phyloP scores from a whole-genome alignment of 1,140 invertebrate genomes.

The Cryptotermes secundus region DNA sequence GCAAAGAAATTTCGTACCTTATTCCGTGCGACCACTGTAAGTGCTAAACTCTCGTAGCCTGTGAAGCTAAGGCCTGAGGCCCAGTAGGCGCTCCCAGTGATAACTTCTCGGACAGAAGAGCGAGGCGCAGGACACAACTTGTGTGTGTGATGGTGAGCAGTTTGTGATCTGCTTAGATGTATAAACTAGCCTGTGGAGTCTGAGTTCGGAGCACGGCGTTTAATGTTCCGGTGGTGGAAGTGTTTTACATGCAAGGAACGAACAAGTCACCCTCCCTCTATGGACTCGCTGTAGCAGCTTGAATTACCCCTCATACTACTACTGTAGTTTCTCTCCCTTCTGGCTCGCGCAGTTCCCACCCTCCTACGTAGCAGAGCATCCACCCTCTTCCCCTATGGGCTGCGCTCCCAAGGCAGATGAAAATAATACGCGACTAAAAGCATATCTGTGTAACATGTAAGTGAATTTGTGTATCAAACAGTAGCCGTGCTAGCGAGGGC shows the following conservation, averaged over 20 bases:
- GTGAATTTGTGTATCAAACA: constrained; percentile 38
- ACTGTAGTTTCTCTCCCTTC: not conserved
- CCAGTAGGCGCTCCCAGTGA: not conserved
- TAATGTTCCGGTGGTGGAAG: not conserved
- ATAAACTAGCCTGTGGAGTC: not conserved
- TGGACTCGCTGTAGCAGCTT: not conserved
- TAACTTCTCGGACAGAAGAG: not conserved
- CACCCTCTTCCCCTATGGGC: constrained; percentile 14
- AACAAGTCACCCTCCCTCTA: not conserved
- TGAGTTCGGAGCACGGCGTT: not conserved
- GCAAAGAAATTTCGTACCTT: too few relatives aligned
- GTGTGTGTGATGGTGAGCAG: not conserved
- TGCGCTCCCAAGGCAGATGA: constrained; percentile 31
- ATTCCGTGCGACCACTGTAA: too few relatives aligned
- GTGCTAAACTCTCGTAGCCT: too few relatives aligned
- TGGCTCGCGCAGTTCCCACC: constrained; percentile 1
- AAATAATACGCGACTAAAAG: constrained; percentile 39
- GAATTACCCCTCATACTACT: constrained; percentile 5
- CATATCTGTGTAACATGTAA: constrained; percentile 39
- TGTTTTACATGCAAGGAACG: not conserved
- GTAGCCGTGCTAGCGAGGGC: constrained; percentile 20
- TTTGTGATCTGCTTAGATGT: not conserved
- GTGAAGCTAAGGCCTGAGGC: too few relatives aligned
- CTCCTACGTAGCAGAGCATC: not conserved
- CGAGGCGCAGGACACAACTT: not conserved